These are phyloP conservation scores for Lasius platythorax DNA, from an alignment of 2,888 invertebrate genomes.

Conservation along the genomic window DNA sequence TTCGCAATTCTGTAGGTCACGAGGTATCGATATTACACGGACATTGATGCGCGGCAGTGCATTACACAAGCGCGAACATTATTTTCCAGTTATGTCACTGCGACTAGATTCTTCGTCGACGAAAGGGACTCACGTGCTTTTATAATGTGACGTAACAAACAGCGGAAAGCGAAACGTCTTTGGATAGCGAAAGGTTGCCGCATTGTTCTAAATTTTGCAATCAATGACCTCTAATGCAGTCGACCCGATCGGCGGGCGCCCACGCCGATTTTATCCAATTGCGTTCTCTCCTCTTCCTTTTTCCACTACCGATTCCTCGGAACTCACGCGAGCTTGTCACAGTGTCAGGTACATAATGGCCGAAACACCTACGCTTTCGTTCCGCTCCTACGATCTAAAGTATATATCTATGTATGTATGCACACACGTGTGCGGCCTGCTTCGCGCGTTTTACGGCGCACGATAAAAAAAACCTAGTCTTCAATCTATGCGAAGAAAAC, in stretches of 20 bases:
- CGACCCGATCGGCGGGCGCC: slow-evolving; percentile 41
- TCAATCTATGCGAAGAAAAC: slow-evolving; percentile 17
- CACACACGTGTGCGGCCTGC: slow-evolving; percentile 13
- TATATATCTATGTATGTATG: slow-evolving; percentile 6
- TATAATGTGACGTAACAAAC: neutral
- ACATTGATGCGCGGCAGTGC: neutral
- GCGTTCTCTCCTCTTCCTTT: slow-evolving; percentile 56
- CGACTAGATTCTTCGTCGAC: slow-evolving; percentile 8
- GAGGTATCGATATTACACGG: slow-evolving; percentile 4
- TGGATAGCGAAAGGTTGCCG: slow-evolving; percentile 2
- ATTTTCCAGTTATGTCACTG: slow-evolving; percentile 33
- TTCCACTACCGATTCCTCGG: slow-evolving; percentile 65
- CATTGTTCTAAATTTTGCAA: slow-evolving; percentile 53
- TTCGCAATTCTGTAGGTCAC: slow-evolving; percentile 29
- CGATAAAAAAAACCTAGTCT: slow-evolving; percentile 34
- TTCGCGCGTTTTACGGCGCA: slow-evolving; percentile 53
- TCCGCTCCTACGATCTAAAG: slow-evolving; percentile 66
- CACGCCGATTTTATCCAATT: slow-evolving; percentile 57
- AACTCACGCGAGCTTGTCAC: slow-evolving; percentile 72
- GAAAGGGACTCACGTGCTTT: neutral
- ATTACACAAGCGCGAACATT: slow-evolving; percentile 15
- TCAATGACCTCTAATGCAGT: slow-evolving; percentile 39
- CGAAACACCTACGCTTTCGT: slow-evolving; percentile 73
- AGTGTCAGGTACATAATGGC: slow-evolving; percentile 78
- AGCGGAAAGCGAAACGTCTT: neutral